Evolutionary conservation across 2,888 invertebrate genomes (phyloP).

Genomic region (Drosophila antonietae): DNA sequence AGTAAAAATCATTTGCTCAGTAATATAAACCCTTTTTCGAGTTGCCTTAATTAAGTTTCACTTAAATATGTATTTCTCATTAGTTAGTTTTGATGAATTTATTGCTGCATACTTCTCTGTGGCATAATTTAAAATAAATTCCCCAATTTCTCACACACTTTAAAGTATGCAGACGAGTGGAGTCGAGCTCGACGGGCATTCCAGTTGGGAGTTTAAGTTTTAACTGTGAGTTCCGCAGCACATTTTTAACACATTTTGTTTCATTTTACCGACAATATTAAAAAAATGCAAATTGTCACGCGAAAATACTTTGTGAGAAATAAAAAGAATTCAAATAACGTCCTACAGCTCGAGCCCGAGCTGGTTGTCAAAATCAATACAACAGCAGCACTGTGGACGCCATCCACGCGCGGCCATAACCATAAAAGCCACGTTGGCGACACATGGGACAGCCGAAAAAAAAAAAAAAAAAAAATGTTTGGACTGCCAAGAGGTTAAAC

Average conservation of each 20-base stretch:
- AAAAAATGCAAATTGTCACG: conserved; percentile 64
- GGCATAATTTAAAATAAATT: not conserved
- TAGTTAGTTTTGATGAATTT: not conserved
- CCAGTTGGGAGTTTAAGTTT: conserved; percentile 22
- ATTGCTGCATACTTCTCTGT: conserved; percentile 20
- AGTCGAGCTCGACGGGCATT: not conserved
- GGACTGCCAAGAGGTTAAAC: conserved; percentile 73
- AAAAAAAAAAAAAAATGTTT: conserved; percentile 52
- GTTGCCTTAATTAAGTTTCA: not conserved
- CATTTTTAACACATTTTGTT: conserved; percentile 50
- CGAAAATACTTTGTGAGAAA: conserved; percentile 43
- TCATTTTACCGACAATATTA: conserved; percentile 47
- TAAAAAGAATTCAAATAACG: conserved; percentile 66
- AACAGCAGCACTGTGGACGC: conserved; percentile 25
- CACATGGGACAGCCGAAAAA: conserved; percentile 70
- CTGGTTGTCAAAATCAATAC: conserved; percentile 61
- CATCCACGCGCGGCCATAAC: conserved; percentile 68
- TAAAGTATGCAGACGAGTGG: conserved; percentile 4
- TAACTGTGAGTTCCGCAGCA: conserved; percentile 15
- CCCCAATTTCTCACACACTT: not conserved
- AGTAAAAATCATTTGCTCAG: not conserved
- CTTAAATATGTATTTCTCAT: not conserved
- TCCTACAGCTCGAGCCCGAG: conserved; percentile 29
- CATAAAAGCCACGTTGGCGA: conserved; percentile 77
- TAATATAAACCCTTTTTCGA: not conserved